Conservation (phyloP, 2,797 vertebrate species). For the Acanthurus leucopareius region DNA sequence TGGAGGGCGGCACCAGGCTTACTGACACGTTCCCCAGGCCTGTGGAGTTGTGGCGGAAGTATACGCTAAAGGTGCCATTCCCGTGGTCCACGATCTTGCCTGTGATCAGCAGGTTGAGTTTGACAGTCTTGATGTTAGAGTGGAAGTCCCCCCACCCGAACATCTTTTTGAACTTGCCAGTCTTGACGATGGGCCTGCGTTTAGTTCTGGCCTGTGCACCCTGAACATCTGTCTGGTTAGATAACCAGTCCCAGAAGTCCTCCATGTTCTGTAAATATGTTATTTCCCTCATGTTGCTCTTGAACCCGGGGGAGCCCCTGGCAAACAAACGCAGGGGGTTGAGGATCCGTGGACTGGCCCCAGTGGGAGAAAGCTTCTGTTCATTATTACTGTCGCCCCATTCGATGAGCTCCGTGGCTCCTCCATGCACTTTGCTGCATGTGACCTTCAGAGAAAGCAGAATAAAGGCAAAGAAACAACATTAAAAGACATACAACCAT, state of each 20-base stretch:
- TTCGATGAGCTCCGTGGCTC: slow-evolving; percentile 89
- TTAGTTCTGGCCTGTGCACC: slow-evolving; percentile 95
- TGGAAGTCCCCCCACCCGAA: slow-evolving; percentile 99
- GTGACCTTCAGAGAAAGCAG: slow-evolving; percentile 86
- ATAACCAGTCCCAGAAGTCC: slow-evolving; percentile 99
- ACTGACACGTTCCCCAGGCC: slow-evolving; percentile 97
- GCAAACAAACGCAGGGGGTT: slow-evolving; percentile 96
- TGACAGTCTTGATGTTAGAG: slow-evolving; percentile 99
- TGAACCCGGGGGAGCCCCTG: slow-evolving; percentile 90
- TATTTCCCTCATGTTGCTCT: slow-evolving; percentile 88
- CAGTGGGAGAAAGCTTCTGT: slow-evolving; percentile 89
- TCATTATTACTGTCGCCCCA: slow-evolving; percentile 90
- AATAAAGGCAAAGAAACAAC: slow-evolving; percentile 54
- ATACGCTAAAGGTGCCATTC: slow-evolving; percentile 98
- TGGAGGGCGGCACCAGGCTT: slow-evolving; percentile 97
- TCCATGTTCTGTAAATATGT: slow-evolving; percentile 93
- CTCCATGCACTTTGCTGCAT: slow-evolving; percentile 85
- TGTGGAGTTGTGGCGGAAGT: slow-evolving; percentile 98
- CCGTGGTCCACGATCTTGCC: slow-evolving; percentile 99
- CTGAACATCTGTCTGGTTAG: slow-evolving; percentile 95
- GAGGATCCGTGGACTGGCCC: slow-evolving; percentile 90
- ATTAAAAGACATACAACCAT: slow-evolving; percentile 2
- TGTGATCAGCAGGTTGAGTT: slow-evolving; percentile 98
- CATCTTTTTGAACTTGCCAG: slow-evolving; percentile 99
- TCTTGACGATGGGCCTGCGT: slow-evolving; percentile 98